Percentiles rank a stretch among this genome's conserved stretches.
Evolutionary conservation across 2,113 vertebrate species (phyloP).

Genomic region (Tylochromis polylepis): DNA sequence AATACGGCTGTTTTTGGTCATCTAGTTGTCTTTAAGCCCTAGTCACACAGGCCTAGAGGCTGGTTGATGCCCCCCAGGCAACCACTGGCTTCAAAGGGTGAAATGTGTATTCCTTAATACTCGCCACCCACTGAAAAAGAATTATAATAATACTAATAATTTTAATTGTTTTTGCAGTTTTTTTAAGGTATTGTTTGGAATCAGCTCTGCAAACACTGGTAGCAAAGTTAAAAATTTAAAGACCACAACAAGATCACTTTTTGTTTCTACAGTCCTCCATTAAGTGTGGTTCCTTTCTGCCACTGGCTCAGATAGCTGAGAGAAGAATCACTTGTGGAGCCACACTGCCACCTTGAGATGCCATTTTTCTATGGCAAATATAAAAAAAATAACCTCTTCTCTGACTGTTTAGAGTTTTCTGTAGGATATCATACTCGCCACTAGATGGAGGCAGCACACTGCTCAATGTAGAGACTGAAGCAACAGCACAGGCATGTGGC

Average conservation of each 20-base stretch:
- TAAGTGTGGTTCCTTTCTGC: background rate
- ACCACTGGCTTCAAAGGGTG: background rate
- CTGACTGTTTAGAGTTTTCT: background rate
- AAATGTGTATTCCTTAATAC: background rate
- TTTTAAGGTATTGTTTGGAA: background rate
- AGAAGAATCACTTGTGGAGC: background rate
- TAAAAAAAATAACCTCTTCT: rapidly evolving
- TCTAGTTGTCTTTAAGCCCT: background rate
- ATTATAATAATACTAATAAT: background rate
- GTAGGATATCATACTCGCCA: background rate
- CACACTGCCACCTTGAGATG: constrained; percentile 32
- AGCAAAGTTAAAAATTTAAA: background rate
- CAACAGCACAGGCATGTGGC: too few relatives aligned
- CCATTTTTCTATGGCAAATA: background rate
- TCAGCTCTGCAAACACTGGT: background rate
- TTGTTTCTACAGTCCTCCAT: background rate
- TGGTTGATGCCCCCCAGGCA: background rate
- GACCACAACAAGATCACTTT: background rate
- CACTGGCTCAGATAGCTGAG: background rate
- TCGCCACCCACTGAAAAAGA: background rate
- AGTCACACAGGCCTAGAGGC: background rate
- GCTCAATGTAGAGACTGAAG: background rate
- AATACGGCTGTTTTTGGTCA: too few relatives aligned
- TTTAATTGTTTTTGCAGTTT: background rate
- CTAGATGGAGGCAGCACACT: constrained; percentile 37